Evolutionary conservation across 2,888 invertebrate species (phyloP), one percentile per base, ranked within the genome.

Genomic region (Ceriagrion tenellum): DNA sequence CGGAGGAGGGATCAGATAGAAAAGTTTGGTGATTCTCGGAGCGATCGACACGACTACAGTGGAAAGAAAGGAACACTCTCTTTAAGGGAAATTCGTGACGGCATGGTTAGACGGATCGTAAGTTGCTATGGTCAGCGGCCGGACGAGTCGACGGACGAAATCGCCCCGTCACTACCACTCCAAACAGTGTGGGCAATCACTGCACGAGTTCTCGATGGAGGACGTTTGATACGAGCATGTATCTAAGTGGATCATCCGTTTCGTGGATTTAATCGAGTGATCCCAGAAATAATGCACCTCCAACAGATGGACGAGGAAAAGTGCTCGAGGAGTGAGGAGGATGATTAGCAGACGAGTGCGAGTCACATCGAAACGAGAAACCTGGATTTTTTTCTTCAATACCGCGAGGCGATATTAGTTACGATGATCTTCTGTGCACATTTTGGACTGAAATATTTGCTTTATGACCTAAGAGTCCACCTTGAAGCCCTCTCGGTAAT

Each of bases 181-280:
- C 81, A 81, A 81, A 81, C 81, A 81, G 35, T 81, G 35, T 35
- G 35, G 81, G 81, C 81, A 81, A 81, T 81, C 81, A 81, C 81
- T 35, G 81, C 81, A 81, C 81, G 81, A 81, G 35, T 81, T 81
- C 81, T 81, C 81, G 81, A 81, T 81, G 81, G 81, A 35, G 81
- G 81, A 81, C 81, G 81, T 81, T 81, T 81, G 81, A 81, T 81
- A 81, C 35, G 81, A 81, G 16, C 81, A 35, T 81, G 35, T 81
- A 81, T 81, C 81, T 81, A 81, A 81, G 81, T 81, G 81, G 81
- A 81, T 81, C 81, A 81, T 81, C 81, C 13, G 81, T 81, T 81
- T 81, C 81, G 81, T 81, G 81, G 81, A n/a, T 81, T 81, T 81
- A 35, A 81, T 81, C 81, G 81, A 35, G 81, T 16, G 81, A 81